Conservation (phyloP, 2,113 vertebrate genomes). For the Murina feae region DNA sequence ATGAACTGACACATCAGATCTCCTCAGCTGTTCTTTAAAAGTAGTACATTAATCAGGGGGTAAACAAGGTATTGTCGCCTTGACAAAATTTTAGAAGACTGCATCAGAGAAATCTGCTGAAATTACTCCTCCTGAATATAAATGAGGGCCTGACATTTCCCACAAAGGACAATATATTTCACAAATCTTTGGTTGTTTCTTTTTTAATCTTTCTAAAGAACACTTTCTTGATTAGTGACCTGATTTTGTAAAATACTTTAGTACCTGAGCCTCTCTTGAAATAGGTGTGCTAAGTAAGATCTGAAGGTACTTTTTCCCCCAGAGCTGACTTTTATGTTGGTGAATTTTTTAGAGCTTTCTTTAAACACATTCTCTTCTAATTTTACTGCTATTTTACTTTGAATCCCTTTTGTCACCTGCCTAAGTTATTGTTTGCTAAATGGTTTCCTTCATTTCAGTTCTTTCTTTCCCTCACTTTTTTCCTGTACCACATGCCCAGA, state of each 20-base stretch:
- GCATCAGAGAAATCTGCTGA: conserved; percentile 13
- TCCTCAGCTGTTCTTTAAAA: conserved; percentile 34
- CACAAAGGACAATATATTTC: not conserved
- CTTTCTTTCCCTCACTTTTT: not conserved
- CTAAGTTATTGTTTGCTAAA: not conserved
- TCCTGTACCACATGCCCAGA: not conserved
- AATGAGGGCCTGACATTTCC: conserved; percentile 35
- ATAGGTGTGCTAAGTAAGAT: not conserved
- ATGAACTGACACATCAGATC: conserved; percentile 48
- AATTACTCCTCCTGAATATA: conserved; percentile 14
- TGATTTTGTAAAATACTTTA: not conserved
- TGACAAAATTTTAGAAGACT: conserved; percentile 36
- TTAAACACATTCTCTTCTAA: not conserved
- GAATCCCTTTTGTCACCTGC: not conserved
- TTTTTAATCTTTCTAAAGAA: conserved; percentile 16
- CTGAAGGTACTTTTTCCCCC: not conserved
- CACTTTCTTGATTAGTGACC: conserved; percentile 8
- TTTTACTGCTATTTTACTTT: not conserved
- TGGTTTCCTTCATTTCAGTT: not conserved
- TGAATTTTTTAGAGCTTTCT: not conserved
- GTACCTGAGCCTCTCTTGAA: not conserved
- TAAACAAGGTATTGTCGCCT: conserved; percentile 42
- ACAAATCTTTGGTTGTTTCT: not conserved
- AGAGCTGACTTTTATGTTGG: not conserved
- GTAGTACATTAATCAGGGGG: not conserved